A percentile compares a stretch with the other conserved stretches of the same genome.
phyloP scores from a whole-genome alignment of 2,797 vertebrate species.

The Gila robusta region DNA sequence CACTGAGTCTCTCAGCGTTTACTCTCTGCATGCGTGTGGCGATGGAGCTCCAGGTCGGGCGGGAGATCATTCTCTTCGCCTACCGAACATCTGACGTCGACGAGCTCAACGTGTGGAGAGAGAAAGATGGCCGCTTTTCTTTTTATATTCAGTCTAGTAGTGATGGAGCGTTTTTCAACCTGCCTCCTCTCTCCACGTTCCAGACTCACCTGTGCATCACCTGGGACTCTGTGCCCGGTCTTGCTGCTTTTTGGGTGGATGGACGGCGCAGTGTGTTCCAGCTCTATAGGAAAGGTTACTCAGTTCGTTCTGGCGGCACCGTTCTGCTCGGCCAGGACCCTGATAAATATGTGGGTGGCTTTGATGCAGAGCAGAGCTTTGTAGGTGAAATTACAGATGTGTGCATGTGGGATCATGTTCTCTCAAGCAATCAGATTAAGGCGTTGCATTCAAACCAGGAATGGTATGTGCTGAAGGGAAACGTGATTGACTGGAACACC shows the following conservation, averaged over 20 bases:
- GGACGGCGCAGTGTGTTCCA: constrained; percentile 74
- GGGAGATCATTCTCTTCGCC: constrained; percentile 81
- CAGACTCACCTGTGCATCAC: constrained; percentile 80
- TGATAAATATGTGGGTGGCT: constrained; percentile 69
- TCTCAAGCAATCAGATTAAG: constrained; percentile 67
- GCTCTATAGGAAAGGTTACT: constrained; percentile 75
- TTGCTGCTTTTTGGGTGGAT: constrained; percentile 75
- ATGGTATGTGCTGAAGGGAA: constrained; percentile 39
- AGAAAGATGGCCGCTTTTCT: neutral
- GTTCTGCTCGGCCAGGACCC: constrained; percentile 81
- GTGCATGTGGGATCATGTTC: constrained; percentile 79
- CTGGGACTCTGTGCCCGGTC: constrained; percentile 76
- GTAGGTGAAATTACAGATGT: constrained; percentile 78
- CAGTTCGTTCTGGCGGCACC: constrained; percentile 60
- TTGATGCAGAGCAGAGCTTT: constrained; percentile 75
- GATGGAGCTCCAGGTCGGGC: constrained; percentile 72
- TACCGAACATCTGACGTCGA: constrained; percentile 68
- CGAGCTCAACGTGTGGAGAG: neutral
- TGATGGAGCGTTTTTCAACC: constrained; percentile 68
- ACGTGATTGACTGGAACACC: constrained; percentile 75
- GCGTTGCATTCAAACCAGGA: constrained; percentile 51
- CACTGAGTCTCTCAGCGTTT: constrained; percentile 76
- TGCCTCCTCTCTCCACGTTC: constrained; percentile 76
- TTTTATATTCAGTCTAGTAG: constrained; percentile 75
- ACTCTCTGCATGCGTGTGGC: constrained; percentile 82